Evolutionary conservation across 2,888 invertebrate species (phyloP), one percentile per base, ranked within the genome.

Genomic region (Desoria tigrina): DNA sequence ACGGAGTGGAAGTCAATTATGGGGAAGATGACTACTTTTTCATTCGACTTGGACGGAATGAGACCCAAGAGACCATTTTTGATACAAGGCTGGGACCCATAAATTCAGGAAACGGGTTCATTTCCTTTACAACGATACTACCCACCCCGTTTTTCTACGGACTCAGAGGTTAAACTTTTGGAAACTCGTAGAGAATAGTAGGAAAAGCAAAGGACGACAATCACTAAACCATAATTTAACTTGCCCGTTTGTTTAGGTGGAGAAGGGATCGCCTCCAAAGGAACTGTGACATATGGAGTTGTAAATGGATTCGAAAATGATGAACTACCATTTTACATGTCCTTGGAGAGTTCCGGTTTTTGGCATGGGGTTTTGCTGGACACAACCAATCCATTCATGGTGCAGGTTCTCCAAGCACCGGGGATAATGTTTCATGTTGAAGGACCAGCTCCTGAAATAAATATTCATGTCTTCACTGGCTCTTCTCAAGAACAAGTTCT

Each of bases 301-400:
- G 56, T 75, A 1, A 74, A 71, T 54, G 66, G 68, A 1, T 71
- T 71, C 60, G 71, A 71, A 56, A 72, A 61, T 59, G 61, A 66
- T 6, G 74, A 75, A 54, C 49, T 72, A 4, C 79, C 80, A 0
- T 78, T 78, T 60, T 77, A 79, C 65, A 69, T 79, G 51, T 75
- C 76, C n/a, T 51, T 78, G 3, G 78, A 83, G 76, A 75, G 78
- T 0, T 82, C 84, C 61, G 82, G 81, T 0, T 79, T 80, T 0
- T 86, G 84, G 73, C 85, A 86, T 75, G 87, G 86, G 0, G 75
- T 86, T 11, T 74, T 84, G 16, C 79, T 87, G 11, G 83, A 84
- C 37, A 81, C 83, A 16, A 78, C 79, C 23, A 82, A 83, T 2
- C 85, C 86, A 1, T 81, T 86, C 24, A 85, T 87, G 77, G 79